Conservation (phyloP, 2,888 invertebrate species). For the Spatulosminthurus flaviceps region DNA sequence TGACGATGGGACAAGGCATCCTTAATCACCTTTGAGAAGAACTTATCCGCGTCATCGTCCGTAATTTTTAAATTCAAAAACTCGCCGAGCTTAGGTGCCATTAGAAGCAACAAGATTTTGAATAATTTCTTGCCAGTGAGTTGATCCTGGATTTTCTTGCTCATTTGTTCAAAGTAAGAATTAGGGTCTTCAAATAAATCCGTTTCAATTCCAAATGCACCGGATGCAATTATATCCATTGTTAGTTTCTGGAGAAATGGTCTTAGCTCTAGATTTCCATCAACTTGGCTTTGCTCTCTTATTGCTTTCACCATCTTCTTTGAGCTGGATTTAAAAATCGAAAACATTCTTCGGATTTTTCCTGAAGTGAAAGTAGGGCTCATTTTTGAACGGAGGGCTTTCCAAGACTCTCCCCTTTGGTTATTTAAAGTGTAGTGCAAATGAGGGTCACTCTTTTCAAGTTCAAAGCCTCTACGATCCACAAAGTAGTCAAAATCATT, state of each 20-base stretch:
- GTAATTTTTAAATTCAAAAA: constrained; percentile 14
- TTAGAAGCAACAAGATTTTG: background rate
- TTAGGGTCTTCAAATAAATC: constrained; percentile 24
- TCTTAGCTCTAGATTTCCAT: background rate
- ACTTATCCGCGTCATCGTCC: constrained; percentile 1
- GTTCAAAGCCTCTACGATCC: constrained; percentile 8
- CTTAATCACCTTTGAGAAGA: constrained; percentile 5
- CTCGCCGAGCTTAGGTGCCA: no score
- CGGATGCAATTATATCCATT: constrained; percentile 27
- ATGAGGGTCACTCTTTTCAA: constrained; percentile 35
- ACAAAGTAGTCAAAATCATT: constrained; percentile 41
- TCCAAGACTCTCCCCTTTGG: constrained; percentile 27
- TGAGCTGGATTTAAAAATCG: constrained; percentile 3
- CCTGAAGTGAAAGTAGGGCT: constrained; percentile 33
- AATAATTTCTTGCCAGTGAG: background rate
- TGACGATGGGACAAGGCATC: background rate
- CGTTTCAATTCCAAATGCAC: constrained; percentile 30
- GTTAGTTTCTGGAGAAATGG: constrained; percentile 15
- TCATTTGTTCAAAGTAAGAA: background rate
- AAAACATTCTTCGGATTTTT: constrained; percentile 32
- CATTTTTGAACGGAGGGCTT: constrained; percentile 7
- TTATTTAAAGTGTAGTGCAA: constrained; percentile 19
- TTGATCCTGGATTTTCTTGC: background rate
- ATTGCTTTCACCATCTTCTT: background rate
- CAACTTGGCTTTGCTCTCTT: background rate